phyloP scores from a whole-genome alignment of 2,797 vertebrate species.

The Poeciliopsis presidionis region DNA sequence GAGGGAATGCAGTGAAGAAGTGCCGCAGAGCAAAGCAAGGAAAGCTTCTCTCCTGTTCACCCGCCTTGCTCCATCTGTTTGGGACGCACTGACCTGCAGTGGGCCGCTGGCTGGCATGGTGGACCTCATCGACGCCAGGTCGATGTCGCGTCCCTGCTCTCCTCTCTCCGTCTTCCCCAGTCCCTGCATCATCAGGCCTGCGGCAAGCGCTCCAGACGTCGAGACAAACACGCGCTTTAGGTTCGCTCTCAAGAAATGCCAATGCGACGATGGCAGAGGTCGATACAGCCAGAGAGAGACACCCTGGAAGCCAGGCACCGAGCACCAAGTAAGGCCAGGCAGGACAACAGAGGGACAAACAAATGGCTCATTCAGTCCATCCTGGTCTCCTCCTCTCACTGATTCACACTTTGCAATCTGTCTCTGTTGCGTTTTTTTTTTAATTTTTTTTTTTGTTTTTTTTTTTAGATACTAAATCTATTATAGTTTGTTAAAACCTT shows the following conservation, averaged over 20 bases:
- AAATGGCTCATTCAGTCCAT: slow-evolving; percentile 76
- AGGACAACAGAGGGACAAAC: slow-evolving; percentile 69
- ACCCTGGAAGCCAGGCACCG: slow-evolving; percentile 66
- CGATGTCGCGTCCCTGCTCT: slow-evolving; percentile 75
- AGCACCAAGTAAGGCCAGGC: slow-evolving; percentile 55
- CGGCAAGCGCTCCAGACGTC: slow-evolving; percentile 12
- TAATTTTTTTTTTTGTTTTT: rapidly evolving
- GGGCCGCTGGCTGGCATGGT: slow-evolving; percentile 78
- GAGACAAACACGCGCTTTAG: slow-evolving; percentile 19
- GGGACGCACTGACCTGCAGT: slow-evolving; percentile 74
- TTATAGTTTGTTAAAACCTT: neutral
- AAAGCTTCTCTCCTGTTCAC: neutral
- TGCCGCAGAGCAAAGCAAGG: neutral
- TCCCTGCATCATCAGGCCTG: slow-evolving; percentile 68
- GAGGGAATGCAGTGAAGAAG: neutral
- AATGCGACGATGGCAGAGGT: slow-evolving; percentile 63
- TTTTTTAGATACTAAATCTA: neutral
- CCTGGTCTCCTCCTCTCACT: slow-evolving; percentile 28
- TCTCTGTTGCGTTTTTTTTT: neutral
- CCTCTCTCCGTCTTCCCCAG: slow-evolving; percentile 73
- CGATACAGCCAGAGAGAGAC: slow-evolving; percentile 60
- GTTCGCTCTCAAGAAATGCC: slow-evolving; percentile 53
- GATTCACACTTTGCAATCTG: slow-evolving; percentile 26
- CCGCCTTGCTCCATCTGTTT: neutral
- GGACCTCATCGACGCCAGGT: slow-evolving; percentile 76